Percentiles rank a stretch among this genome's conserved stretches.
Evolutionary conservation across 2,113 vertebrate genomes (phyloP).

Genomic region (Elgaria multicarinata): DNA sequence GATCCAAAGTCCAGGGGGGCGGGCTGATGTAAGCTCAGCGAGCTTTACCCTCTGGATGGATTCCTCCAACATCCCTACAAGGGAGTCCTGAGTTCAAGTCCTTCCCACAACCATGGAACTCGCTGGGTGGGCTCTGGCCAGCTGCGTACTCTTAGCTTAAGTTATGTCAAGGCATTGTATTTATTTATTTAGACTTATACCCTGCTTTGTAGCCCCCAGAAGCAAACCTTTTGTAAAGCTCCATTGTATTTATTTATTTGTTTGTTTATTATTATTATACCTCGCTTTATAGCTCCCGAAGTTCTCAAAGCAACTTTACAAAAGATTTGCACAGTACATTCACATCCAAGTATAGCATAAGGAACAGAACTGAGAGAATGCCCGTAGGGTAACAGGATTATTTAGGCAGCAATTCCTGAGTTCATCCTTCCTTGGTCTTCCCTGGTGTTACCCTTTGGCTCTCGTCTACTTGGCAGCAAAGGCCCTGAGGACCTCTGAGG

Average conservation of each 20-base stretch:
- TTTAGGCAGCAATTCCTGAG: too few species aligned
- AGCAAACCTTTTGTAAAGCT: too few species aligned
- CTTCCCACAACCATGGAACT: neutral
- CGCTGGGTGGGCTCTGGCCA: neutral
- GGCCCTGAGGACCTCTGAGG: neutral
- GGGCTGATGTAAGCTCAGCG: too few species aligned
- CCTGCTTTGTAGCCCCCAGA: neutral
- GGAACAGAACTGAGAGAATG: neutral
- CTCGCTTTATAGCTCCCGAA: neutral
- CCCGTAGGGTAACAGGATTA: too few species aligned
- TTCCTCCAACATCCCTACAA: too few species aligned
- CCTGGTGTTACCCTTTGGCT: neutral
- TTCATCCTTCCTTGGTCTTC: neutral
- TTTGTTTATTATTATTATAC: too few species aligned
- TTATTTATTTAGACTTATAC: neutral
- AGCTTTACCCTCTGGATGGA: too few species aligned
- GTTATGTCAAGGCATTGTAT: too few species aligned
- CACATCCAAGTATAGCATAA: neutral
- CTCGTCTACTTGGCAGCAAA: neutral
- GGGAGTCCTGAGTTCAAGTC: neutral
- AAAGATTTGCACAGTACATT: neutral
- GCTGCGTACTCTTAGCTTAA: too few species aligned
- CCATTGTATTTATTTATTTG: too few species aligned
- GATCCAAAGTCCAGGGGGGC: too few species aligned
- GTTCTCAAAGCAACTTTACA: neutral